phyloP scores from a whole-genome alignment of 2,888 invertebrate species.

The Ptycholaimellus sp. region DNA sequence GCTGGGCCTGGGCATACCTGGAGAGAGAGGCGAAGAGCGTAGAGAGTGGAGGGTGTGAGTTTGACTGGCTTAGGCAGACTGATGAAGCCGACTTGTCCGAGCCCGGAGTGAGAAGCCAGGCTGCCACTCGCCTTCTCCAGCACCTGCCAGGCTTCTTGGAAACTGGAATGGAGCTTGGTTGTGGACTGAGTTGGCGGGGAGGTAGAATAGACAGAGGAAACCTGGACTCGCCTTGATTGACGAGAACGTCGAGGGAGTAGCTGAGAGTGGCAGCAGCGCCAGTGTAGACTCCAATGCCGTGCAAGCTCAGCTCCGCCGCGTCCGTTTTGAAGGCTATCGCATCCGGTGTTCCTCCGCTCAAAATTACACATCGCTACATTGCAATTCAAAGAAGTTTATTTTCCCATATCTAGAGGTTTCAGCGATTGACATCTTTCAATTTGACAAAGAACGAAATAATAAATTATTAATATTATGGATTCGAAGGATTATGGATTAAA shows the following conservation, averaged over 20 bases:
- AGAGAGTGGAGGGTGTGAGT: slow-evolving; percentile 36
- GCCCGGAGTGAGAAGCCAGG: slow-evolving; percentile 50
- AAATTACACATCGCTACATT: background rate
- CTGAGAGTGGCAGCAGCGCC: slow-evolving; percentile 57
- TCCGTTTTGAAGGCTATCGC: slow-evolving; percentile 54
- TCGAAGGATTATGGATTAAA: too few species aligned
- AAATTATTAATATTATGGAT: too few species aligned
- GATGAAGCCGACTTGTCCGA: slow-evolving; percentile 57
- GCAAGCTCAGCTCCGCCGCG: slow-evolving; percentile 58
- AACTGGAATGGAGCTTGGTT: too few species aligned
- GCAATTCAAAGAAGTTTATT: background rate
- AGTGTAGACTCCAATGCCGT: slow-evolving; percentile 67
- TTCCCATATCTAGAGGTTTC: too few species aligned
- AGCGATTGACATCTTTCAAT: too few species aligned
- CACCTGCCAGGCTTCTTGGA: slow-evolving; percentile 8
- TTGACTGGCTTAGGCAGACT: slow-evolving; percentile 61
- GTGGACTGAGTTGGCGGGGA: too few species aligned
- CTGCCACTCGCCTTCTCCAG: slow-evolving; percentile 3
- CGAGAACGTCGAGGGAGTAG: slow-evolving; percentile 67
- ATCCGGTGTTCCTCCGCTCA: slow-evolving; percentile 83
- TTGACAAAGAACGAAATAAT: too few species aligned
- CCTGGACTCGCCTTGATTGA: slow-evolving; percentile 15
- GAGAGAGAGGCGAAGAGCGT: slow-evolving; percentile 52
- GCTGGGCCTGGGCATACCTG: too few species aligned
- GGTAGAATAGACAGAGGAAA: too few species aligned